Evolutionary conservation across 2,888 invertebrate species (phyloP), one percentile per base, ranked within the genome.

Genomic region (Acanthococcus lagerstroemiae): DNA sequence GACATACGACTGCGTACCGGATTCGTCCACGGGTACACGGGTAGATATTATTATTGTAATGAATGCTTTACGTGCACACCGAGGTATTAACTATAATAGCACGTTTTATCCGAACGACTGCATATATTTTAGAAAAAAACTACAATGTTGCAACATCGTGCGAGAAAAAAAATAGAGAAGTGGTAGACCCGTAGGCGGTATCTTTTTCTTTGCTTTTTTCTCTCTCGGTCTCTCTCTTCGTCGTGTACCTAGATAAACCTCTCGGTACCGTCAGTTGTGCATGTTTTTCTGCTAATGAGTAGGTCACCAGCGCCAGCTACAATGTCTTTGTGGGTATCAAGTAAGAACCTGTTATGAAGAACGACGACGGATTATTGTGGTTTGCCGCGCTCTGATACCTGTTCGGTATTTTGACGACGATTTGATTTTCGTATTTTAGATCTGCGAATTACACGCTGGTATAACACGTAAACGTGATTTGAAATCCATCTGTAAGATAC

Each of bases 111-210:
- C 37, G 37, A 37, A 37, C 37, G 37, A 37, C 12, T 37, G 37
- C 37, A 37, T 37, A 37, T 37, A 37, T 37, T 37, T 37, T n/a
- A 37, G 9, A 37, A 37, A 50, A 17, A 17, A 19, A 9, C 57
- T 37, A 57, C 57, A 57, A 57, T 57, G 57, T 57, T 57, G 57
- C 57, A 57, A 57, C 44, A 57, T 57, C 44, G 56, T 56, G 56
- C 26, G 24, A 3, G 24, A 15, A 6, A 12, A 19, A 15, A 56
- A 56, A 56, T 30, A 56, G 22, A 56, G 22, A 17, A 7, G 22
- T 9, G 30, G 19, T 44, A 22, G 44, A 57, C 15, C 57, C 44
- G 57, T 57, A 57, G 57, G 57, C 57, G 57, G 9, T 44, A 21
- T 26, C 12, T 37, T 57, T 17, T 57, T 15, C 44, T 44, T 57